Evolutionary conservation across 1,140 invertebrate species (phyloP).

Genomic region (Drosophila willistoni): DNA sequence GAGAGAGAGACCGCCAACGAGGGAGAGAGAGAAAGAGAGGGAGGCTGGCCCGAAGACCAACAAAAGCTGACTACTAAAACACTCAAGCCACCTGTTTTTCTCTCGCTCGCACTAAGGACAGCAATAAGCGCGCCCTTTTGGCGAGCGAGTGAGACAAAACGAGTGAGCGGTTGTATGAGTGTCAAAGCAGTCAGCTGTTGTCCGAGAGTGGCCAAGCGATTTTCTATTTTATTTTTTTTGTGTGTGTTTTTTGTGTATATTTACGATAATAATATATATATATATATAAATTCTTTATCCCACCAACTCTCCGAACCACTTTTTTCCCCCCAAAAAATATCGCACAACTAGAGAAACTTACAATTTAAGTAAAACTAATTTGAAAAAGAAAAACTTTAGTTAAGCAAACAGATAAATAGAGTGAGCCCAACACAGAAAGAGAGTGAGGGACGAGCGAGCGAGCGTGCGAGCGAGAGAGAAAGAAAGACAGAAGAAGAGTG

Average conservation of each 20-base stretch:
- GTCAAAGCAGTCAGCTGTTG: slow-evolving; percentile 49
- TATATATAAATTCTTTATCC: neutral
- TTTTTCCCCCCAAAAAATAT: neutral
- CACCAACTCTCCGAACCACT: neutral
- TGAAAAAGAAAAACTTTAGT: slow-evolving; percentile 19
- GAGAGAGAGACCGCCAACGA: slow-evolving; percentile 32
- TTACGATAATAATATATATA: slow-evolving; percentile 8
- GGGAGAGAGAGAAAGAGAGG: slow-evolving; percentile 45
- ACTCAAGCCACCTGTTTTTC: slow-evolving; percentile 67
- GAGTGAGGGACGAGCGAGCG: slow-evolving; percentile 19
- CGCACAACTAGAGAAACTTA: slow-evolving; percentile 66
- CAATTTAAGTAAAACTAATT: slow-evolving; percentile 27
- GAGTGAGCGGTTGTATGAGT: slow-evolving; percentile 32
- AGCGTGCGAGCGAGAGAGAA: slow-evolving; percentile 29
- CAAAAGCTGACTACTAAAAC: slow-evolving; percentile 59
- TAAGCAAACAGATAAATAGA: slow-evolving; percentile 26
- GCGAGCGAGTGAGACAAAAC: slow-evolving; percentile 63
- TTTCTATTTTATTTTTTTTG: slow-evolving; percentile 74
- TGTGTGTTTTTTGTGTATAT: slow-evolving; percentile 73
- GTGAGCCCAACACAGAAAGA: slow-evolving; percentile 24
- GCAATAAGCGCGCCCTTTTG: slow-evolving; percentile 71
- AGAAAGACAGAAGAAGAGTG: slow-evolving; percentile 46
- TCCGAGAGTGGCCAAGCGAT: slow-evolving; percentile 41
- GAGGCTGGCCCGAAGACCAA: slow-evolving; percentile 39
- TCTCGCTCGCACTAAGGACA: slow-evolving; percentile 58